Percentiles rank a stretch among this genome's conserved stretches.
Conservation (phyloP, 2,888 invertebrate genomes). For the Napeogenes sylphis region DNA sequence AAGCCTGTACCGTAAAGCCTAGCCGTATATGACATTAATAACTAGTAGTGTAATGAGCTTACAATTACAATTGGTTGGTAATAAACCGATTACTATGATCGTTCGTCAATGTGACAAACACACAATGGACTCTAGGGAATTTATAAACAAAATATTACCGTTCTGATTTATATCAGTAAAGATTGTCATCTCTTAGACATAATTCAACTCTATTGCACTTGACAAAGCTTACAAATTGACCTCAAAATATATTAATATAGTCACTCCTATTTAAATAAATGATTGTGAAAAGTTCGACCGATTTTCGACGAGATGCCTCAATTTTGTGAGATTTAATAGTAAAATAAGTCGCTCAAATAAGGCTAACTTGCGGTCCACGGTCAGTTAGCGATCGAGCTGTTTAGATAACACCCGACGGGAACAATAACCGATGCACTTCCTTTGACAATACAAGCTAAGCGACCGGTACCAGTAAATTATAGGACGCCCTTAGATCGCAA, state of each 20-base stretch:
- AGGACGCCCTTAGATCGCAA: constrained; percentile 55
- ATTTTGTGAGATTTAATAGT: constrained; percentile 57
- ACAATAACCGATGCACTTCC: constrained; percentile 75
- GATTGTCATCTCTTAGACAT: constrained; percentile 20
- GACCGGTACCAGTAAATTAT: constrained; percentile 53
- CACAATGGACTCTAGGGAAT: constrained; percentile 65
- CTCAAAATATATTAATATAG: too few species aligned
- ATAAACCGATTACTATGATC: constrained; percentile 74
- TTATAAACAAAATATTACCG: constrained; percentile 61
- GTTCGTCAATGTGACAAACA: constrained; percentile 61
- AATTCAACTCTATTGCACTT: constrained; percentile 30
- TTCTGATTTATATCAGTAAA: constrained; percentile 53
- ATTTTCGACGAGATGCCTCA: constrained; percentile 37
- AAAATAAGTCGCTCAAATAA: constrained; percentile 59
- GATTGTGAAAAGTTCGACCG: constrained; percentile 27
- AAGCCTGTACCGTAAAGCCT: constrained; percentile 12
- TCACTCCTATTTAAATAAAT: constrained; percentile 14
- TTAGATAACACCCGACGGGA: constrained; percentile 62
- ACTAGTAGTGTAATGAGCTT: constrained; percentile 64
- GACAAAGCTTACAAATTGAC: too few species aligned
- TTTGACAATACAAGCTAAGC: constrained; percentile 58
- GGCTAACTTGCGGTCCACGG: constrained; percentile 62
- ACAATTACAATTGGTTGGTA: constrained; percentile 70
- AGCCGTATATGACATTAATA: constrained; percentile 55
- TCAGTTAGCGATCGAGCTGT: constrained; percentile 51